These are phyloP conservation scores for Limenitis camilla DNA, from an alignment of 2,888 invertebrate species.

Conservation along the genomic window DNA sequence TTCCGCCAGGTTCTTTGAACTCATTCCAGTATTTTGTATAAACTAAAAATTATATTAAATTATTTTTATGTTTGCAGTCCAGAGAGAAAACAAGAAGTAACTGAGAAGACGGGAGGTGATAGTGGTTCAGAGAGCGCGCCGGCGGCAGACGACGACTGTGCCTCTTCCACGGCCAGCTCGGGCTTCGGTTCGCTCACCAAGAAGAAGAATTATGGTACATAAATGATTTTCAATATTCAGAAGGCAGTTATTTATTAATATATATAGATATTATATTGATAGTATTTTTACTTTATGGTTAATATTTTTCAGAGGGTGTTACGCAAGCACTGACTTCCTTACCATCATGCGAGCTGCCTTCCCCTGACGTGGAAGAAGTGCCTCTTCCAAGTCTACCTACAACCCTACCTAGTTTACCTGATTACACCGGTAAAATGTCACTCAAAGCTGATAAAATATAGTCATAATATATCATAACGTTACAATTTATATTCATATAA, in stretches of 20 bases:
- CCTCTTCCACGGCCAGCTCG: slow-evolving; percentile 86
- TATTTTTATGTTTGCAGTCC: slow-evolving; percentile 42
- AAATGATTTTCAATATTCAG: neutral
- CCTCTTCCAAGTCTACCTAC: slow-evolving; percentile 42
- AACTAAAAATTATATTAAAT: neutral
- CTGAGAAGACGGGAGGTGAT: slow-evolving; percentile 58
- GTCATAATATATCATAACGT: no score
- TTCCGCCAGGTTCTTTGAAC: slow-evolving; percentile 4
- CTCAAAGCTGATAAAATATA: no score
- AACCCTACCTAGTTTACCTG: slow-evolving; percentile 33
- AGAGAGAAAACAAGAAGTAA: slow-evolving; percentile 58
- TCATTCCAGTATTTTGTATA: neutral
- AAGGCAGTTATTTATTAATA: no score
- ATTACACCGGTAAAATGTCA: slow-evolving; percentile 38
- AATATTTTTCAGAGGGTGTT: slow-evolving; percentile 40
- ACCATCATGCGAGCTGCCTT: slow-evolving; percentile 53
- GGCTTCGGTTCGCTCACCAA: slow-evolving; percentile 91
- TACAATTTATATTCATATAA: no score
- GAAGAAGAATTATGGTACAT: slow-evolving; percentile 75
- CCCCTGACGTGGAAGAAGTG: slow-evolving; percentile 54
- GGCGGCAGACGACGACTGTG: slow-evolving; percentile 75
- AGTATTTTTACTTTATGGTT: neutral
- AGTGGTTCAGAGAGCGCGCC: slow-evolving; percentile 62
- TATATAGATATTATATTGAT: no score
- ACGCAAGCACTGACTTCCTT: slow-evolving; percentile 48